phyloP scores from a whole-genome alignment of 2,113 vertebrate species.

The Ahaetulla prasina region DNA sequence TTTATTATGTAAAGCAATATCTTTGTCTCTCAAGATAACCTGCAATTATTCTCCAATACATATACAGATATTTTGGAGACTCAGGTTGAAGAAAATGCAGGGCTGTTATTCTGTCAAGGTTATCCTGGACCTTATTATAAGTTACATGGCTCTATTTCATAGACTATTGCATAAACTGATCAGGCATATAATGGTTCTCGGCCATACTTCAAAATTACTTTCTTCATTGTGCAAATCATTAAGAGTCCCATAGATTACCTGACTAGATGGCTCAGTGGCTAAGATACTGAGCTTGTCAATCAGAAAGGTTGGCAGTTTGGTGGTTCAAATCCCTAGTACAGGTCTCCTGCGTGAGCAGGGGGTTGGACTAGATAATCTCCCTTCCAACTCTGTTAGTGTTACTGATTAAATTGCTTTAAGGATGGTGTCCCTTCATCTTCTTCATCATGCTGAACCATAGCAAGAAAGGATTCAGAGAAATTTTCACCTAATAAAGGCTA shows the following conservation, averaged over 20 bases:
- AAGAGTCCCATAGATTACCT: not conserved
- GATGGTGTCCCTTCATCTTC: not conserved
- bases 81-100: not conserved
- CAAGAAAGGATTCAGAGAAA: not conserved
- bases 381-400: no score
- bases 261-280: no score
- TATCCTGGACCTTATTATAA: not conserved
- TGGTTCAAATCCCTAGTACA: no score
- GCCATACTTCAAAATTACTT: not conserved
- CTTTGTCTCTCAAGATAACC: not conserved
- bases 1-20: not conserved
- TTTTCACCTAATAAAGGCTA: not conserved
- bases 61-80: not conserved
- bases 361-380: no score
- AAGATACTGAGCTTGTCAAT: no score
- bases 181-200: conserved; percentile 1
- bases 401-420: not conserved
- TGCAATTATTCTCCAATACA: not conserved
- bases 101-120: conserved; percentile 2
- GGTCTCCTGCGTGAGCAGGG: no score
- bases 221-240: conserved; percentile 4
- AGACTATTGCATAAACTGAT: not conserved
- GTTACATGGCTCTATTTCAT: not conserved
- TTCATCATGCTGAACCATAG: not conserved
- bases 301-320: no score